Evolutionary conservation across 2,888 invertebrate genomes (phyloP).

Genomic region (Tiphia femorata): DNA sequence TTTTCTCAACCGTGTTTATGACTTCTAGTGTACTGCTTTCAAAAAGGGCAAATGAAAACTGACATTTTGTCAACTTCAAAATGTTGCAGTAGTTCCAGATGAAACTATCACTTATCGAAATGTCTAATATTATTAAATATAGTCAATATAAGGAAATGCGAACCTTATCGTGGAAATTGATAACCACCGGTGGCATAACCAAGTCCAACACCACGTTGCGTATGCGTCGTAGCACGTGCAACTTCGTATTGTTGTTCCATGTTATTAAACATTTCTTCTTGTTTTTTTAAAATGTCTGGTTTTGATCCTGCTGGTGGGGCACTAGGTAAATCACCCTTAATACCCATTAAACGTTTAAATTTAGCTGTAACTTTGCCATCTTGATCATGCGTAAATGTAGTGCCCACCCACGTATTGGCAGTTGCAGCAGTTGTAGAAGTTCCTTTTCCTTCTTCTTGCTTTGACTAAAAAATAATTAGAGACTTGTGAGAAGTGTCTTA

Average conservation of each 20-base stretch:
- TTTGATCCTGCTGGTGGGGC: slow-evolving; percentile 64
- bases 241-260: slow-evolving; percentile 98
- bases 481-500: not conserved
- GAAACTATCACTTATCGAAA: no score
- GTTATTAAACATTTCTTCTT: slow-evolving; percentile 89
- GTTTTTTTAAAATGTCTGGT: slow-evolving; percentile 76
- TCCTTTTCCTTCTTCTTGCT: slow-evolving; percentile 63
- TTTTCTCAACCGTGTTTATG: not conserved
- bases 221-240: slow-evolving; percentile 95
- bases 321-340: slow-evolving; percentile 74
- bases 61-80: no score
- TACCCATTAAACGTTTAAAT: slow-evolving; percentile 97
- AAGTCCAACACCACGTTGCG: slow-evolving; percentile 89
- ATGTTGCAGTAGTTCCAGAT: no score
- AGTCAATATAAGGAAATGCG: slow-evolving; percentile 8
- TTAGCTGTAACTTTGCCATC: slow-evolving; percentile 95
- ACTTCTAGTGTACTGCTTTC: no score
- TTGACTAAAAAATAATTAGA: slow-evolving; percentile 44
- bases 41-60: no score
- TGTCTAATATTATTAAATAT: not conserved
- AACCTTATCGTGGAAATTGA: slow-evolving; percentile 70
- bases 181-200: slow-evolving; percentile 78
- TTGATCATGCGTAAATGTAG: slow-evolving; percentile 89
- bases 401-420: slow-evolving; percentile 81
- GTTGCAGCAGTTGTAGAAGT: slow-evolving; percentile 59